Evolutionary conservation across 1,140 invertebrate species (phyloP).

Genomic region (Drosophila auraria): DNA sequence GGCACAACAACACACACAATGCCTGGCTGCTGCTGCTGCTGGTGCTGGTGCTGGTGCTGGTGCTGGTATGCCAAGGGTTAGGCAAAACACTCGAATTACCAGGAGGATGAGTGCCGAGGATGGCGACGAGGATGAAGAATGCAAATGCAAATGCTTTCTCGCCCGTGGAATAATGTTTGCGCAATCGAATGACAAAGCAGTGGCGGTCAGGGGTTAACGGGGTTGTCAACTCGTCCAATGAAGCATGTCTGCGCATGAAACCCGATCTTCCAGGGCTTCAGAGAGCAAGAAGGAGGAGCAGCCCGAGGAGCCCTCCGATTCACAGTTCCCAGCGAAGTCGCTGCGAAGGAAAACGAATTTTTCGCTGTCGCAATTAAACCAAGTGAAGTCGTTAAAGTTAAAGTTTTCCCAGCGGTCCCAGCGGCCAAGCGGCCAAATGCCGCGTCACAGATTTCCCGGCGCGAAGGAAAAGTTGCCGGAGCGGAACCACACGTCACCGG

Average conservation of each 20-base stretch:
- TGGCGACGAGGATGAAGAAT: constrained; percentile 31
- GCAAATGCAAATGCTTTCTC: constrained; percentile 62
- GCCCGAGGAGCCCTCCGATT: constrained; percentile 20
- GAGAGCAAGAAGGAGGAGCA: not conserved
- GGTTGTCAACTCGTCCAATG: constrained; percentile 49
- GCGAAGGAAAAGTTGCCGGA: constrained; percentile 51
- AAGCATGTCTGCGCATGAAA: constrained; percentile 77
- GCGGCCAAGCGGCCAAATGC: constrained; percentile 59
- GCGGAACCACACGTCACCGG: constrained; percentile 81
- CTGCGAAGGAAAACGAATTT: constrained; percentile 70
- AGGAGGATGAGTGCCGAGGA: constrained; percentile 12
- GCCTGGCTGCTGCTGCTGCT: constrained; percentile 8
- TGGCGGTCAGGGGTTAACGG: constrained; percentile 13
- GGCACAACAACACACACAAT: constrained; percentile 36
- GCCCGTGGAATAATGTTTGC: constrained; percentile 69
- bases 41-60: not conserved
- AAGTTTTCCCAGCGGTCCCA: constrained; percentile 59
- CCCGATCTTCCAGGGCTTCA: constrained; percentile 30
- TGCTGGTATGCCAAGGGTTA: constrained; percentile 63
- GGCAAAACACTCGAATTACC: constrained; percentile 68
- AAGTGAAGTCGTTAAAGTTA: constrained; percentile 64
- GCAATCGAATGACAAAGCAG: constrained; percentile 75
- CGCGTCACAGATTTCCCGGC: constrained; percentile 77
- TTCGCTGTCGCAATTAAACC: constrained; percentile 75
- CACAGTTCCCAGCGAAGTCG: constrained; percentile 72